phyloP scores from a whole-genome alignment of 2,888 invertebrate genomes.

The Minunthozetes semirufus region DNA sequence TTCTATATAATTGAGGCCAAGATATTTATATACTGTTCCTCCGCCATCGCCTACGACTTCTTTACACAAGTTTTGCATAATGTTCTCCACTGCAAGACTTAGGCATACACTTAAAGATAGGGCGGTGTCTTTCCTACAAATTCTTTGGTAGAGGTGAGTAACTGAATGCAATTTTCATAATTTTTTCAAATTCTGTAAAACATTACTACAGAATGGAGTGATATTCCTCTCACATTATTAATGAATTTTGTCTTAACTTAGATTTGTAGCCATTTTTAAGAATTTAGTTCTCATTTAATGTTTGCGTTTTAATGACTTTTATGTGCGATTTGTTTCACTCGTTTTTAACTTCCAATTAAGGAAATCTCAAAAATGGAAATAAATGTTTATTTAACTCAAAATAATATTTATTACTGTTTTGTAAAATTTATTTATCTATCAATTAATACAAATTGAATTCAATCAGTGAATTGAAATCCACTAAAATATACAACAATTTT shows the following conservation, averaged over 20 bases:
- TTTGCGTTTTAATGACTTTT: not conserved
- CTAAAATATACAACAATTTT: not conserved
- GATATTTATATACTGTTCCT: slow-evolving; percentile 18
- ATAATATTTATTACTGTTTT: not conserved
- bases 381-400: not conserved
- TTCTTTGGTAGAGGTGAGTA: slow-evolving; percentile 17
- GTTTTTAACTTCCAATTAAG: not conserved
- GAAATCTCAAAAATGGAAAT: not conserved
- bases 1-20: slow-evolving; percentile 25
- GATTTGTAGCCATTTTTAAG: not conserved
- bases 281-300: not conserved
- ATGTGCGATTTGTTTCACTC: too few species aligned
- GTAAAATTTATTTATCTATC: too few species aligned
- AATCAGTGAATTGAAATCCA: too few species aligned
- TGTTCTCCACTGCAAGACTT: not conserved
- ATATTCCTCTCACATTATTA: not conserved
- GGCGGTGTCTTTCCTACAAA: slow-evolving; percentile 15
- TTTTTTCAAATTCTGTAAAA: not conserved
- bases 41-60: slow-evolving; percentile 13
- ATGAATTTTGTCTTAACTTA: not conserved
- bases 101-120: not conserved
- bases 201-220: not conserved
- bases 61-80: not conserved
- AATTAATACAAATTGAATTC: too few species aligned
- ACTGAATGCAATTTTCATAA: not conserved